Conservation (phyloP, 2,797 vertebrate genomes). For the Micromesistius poutassou region DNA sequence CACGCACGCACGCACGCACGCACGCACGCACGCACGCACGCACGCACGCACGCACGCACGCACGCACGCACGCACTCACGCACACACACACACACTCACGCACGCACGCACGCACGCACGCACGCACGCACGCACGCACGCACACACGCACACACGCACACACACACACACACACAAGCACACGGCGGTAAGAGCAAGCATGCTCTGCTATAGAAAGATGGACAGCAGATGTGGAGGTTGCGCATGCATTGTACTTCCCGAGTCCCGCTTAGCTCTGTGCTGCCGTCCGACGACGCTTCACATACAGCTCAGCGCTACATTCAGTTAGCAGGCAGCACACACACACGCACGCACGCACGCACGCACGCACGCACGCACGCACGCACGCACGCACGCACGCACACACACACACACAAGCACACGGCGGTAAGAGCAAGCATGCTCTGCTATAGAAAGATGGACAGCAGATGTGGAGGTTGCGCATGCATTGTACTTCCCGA, state of each 20-base stretch:
- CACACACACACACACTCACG: background rate
- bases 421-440: conserved; percentile 14
- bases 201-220: conserved; percentile 60
- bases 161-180: no score
- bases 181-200: conserved; percentile 1
- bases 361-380: background rate
- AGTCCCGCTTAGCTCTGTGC: background rate
- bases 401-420: no score
- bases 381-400: background rate
- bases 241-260: background rate
- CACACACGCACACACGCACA: background rate
- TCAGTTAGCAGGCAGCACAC: conserved; percentile 1
- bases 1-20: no score
- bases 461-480: conserved; percentile 52
- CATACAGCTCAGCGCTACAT: background rate
- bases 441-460: conserved; percentile 58
- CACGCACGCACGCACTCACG: background rate
- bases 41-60: no score
- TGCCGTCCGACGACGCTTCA: background rate
- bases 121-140: background rate
- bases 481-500: background rate
- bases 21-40: no score
- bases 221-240: conserved; percentile 52
- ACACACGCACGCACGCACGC: background rate
- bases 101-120: conserved; percentile 1